These are phyloP conservation scores for Halictus quadricinctus DNA, from an alignment of 2,888 invertebrate genomes.

Conservation along the genomic window DNA sequence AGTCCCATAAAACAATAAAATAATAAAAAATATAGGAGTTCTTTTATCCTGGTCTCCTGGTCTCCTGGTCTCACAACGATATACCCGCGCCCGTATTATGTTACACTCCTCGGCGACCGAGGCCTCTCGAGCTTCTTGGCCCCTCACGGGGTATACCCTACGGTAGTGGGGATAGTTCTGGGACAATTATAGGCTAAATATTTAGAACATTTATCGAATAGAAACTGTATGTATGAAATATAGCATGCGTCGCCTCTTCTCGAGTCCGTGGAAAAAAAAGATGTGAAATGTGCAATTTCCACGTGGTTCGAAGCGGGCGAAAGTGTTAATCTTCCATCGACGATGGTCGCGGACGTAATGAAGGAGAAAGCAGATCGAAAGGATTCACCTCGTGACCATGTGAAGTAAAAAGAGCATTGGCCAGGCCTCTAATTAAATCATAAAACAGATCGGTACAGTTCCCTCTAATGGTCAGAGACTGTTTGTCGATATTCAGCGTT, in stretches of 20 bases:
- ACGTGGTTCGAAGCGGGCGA: neutral
- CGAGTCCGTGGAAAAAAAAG: neutral
- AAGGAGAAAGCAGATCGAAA: slow-evolving; percentile 42
- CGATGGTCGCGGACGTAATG: slow-evolving; percentile 8
- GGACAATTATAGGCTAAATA: no score
- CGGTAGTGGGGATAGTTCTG: no score
- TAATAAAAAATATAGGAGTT: no score
- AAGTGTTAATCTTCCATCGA: slow-evolving; percentile 34
- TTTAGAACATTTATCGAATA: no score
- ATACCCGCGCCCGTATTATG: no score
- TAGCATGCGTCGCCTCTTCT: neutral
- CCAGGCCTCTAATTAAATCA: slow-evolving; percentile 33
- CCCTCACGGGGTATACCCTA: no score
- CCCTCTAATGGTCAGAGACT: neutral
- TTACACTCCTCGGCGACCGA: no score
- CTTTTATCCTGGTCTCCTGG: no score
- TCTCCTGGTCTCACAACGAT: no score
- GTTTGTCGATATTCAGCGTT: slow-evolving; percentile 18
- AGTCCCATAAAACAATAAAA: no score
- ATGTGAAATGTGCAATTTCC: neutral
- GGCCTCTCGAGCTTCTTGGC: no score
- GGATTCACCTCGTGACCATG: slow-evolving; percentile 3
- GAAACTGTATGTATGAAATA: neutral
- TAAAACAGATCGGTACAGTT: neutral
- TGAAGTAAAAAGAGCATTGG: neutral